Conservation (phyloP, 2,797 vertebrate species). For the Aeoliscus strigatus region DNA sequence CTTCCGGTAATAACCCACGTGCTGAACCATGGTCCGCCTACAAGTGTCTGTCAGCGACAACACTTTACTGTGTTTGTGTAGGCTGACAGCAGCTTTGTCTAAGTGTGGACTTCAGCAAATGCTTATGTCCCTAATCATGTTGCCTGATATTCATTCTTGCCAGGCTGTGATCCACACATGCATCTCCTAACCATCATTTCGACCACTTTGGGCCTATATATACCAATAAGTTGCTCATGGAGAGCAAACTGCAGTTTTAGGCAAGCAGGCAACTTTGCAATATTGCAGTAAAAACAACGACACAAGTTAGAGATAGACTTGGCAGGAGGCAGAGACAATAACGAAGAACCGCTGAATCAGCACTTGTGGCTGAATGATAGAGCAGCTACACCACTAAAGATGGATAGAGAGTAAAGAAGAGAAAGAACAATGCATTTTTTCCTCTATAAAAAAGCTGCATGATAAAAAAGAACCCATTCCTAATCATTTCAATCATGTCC, state of each 20-base stretch:
- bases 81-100: conserved; percentile 21
- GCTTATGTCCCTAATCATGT: conserved; percentile 10
- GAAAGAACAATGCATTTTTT: conserved; percentile 16
- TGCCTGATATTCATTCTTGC: conserved; percentile 3
- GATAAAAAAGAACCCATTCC: conserved; percentile 16
- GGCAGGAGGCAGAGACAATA: conserved; percentile 28
- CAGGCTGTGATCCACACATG: conserved; percentile 9
- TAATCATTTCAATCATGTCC: conserved; percentile 4
- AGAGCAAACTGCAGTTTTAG: conserved; percentile 28
- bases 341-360: conserved; percentile 45
- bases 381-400: conserved; percentile 17
- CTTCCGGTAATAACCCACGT: conserved; percentile 20
- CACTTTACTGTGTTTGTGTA: too few species aligned
- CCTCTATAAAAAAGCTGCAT: too few species aligned
- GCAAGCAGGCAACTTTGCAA: conserved; percentile 9
- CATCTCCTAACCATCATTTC: neutral
- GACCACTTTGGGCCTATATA: conserved; percentile 2
- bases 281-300: too few species aligned
- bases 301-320: conserved; percentile 15
- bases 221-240: conserved; percentile 9
- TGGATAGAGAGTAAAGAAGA: conserved; percentile 10
- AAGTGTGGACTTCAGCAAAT: conserved; percentile 22
- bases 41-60: too few species aligned
- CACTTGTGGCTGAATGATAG: conserved; percentile 34
- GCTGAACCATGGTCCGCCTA: conserved; percentile 18